These are phyloP conservation scores for Philhelius pedissequus DNA, from an alignment of 2,888 invertebrate genomes.

Conservation along the genomic window DNA sequence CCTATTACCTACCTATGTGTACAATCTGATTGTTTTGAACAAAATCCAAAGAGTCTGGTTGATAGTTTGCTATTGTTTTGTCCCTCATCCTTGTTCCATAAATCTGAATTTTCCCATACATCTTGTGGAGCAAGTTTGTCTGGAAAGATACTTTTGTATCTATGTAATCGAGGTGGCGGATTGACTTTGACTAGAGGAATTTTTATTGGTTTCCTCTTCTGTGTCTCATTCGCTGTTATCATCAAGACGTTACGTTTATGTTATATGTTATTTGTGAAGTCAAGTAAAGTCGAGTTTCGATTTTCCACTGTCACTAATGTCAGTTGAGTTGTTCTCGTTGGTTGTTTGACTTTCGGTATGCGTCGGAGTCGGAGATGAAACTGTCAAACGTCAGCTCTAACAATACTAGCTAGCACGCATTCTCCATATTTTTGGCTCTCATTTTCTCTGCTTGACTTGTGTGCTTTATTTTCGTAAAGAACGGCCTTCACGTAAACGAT, in stretches of 20 bases:
- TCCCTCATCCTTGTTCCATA: neutral
- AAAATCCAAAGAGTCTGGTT: neutral
- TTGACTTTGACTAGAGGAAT: conserved; percentile 22
- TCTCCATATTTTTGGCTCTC: conserved; percentile 34
- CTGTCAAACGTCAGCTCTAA: conserved; percentile 28
- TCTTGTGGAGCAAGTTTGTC: neutral
- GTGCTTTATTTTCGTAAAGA: conserved; percentile 17
- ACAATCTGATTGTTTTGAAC: neutral
- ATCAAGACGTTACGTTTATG: conserved; percentile 22
- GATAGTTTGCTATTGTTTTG: conserved; percentile 58
- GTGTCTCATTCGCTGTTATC: conserved; percentile 41
- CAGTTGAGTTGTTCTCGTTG: conserved; percentile 7
- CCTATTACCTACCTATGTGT: no score
- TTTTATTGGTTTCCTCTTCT: conserved; percentile 9
- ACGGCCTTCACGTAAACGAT: conserved; percentile 57
- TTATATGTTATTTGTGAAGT: neutral
- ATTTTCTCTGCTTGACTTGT: neutral
- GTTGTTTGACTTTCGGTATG: neutral
- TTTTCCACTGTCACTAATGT: conserved; percentile 37
- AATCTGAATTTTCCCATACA: neutral
- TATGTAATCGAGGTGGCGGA: neutral
- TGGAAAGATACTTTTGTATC: conserved; percentile 31
- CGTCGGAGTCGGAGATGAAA: neutral
- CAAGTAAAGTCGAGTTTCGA: conserved; percentile 25
- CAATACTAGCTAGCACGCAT: conserved; percentile 35